phyloP scores from a whole-genome alignment of 2,888 invertebrate species.

The Piscicola geometra region DNA sequence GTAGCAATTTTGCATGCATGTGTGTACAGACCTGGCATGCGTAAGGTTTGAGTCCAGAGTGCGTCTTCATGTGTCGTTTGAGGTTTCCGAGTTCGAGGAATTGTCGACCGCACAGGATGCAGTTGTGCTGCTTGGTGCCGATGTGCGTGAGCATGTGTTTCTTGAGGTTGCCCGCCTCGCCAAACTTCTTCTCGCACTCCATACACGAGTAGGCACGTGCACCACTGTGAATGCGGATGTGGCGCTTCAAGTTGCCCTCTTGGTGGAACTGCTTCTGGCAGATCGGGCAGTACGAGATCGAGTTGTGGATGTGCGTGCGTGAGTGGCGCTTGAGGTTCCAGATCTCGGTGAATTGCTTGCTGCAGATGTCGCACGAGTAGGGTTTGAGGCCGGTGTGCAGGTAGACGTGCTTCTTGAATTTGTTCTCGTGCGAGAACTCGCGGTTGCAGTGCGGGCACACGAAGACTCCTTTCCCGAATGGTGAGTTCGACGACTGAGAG shows the following conservation, averaged over 20 bases:
- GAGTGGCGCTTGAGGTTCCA: slow-evolving; percentile 36
- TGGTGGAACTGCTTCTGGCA: slow-evolving; percentile 36
- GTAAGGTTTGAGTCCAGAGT: slow-evolving; percentile 26
- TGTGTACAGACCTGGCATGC: neutral
- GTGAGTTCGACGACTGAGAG: neutral
- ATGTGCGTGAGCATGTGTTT: slow-evolving; percentile 37
- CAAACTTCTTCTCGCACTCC: slow-evolving; percentile 35
- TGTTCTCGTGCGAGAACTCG: slow-evolving; percentile 31
- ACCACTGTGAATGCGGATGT: slow-evolving; percentile 31
- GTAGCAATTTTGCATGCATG: too few relatives aligned
- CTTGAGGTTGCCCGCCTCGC: slow-evolving; percentile 33
- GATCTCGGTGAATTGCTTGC: slow-evolving; percentile 35
- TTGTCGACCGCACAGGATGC: slow-evolving; percentile 34
- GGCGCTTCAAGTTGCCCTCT: slow-evolving; percentile 34
- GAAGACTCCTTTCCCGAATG: slow-evolving; percentile 12
- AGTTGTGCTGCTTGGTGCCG: slow-evolving; percentile 36
- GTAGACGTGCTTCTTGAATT: slow-evolving; percentile 33
- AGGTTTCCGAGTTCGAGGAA: slow-evolving; percentile 35
- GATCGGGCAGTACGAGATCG: slow-evolving; percentile 27
- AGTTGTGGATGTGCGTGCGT: slow-evolving; percentile 31
- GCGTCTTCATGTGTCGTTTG: slow-evolving; percentile 36
- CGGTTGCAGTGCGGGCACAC: slow-evolving; percentile 30
- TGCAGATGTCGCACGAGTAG: slow-evolving; percentile 35
- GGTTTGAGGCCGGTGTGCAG: slow-evolving; percentile 35
- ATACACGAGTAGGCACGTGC: slow-evolving; percentile 28